Base-by-base conservation (phyloP, 2,797 vertebrate species). In the Mus minutoides region DNA sequence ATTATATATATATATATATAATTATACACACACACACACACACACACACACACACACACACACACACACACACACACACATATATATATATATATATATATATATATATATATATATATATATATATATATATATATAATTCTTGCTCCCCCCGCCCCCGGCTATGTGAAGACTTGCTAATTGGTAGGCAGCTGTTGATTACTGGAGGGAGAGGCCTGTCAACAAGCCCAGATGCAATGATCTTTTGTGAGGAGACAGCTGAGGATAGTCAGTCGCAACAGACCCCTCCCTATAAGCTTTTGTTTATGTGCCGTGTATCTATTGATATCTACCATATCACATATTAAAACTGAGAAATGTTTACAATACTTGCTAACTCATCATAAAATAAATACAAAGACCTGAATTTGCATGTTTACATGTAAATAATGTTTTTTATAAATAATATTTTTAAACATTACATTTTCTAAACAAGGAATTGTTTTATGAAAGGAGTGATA, bases 401-500 rank as follows among this genome's bases (percentile, higher is more conserved):
- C n/a, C 24, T 19, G 12, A 52, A 62, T 69, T 69, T 69, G 31
- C 6, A 3, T 69, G 67, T 69, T 69, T n/a, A n/a, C 17, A 6
- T n/a, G 16, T 93, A 56, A 76, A 43, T 37, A n/a, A n/a, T 46
- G 9, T 46, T 46, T 46, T 46, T 46, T 8, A 46, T 46, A 46
- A 46, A 46, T 46, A 46, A 37, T 31, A 77, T 73, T 34, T 75
- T 60, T 96, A 92, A 84, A 54, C 46, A 94, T 62, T 87, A 76
- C 34, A 76, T 76, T 95, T 95, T 76, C 62, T 49, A 76, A 84
- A 90, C 29, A 79, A 90, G 60, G 92, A 62, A 37, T 46, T 90
- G 75, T 83, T 88, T 71, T 29, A 22, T 90, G 77, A 90, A 29
- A 89, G 79, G 5, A 73, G 14, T 22, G 9, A n/a, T 14, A 85